Conservation (phyloP, 2,888 invertebrate genomes). For the Pinctada fucata region DNA sequence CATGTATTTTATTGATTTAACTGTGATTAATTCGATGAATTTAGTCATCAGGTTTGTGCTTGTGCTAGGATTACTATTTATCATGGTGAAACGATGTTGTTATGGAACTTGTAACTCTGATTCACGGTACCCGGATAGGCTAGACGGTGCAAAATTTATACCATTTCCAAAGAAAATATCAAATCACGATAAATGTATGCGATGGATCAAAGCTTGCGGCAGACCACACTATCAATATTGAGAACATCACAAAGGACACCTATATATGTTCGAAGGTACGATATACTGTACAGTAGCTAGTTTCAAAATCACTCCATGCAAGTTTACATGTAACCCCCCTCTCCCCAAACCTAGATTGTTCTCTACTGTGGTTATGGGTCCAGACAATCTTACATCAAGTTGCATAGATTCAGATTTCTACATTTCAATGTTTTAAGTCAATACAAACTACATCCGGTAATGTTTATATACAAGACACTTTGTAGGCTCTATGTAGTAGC, state of each 20-base stretch:
- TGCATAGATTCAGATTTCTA: not conserved
- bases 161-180: not conserved
- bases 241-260: not conserved
- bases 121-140: not conserved
- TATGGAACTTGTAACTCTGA: not conserved
- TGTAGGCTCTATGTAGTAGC: too few relatives aligned
- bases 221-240: not conserved
- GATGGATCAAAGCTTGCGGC: not conserved
- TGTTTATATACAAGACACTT: too few relatives aligned
- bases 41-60: not conserved
- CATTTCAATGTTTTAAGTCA: not conserved
- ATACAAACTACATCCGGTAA: not conserved
- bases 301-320: too few relatives aligned
- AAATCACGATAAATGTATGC: not conserved
- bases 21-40: not conserved
- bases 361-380: not conserved
- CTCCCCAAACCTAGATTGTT: not conserved
- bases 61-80: not conserved
- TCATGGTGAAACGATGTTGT: conserved; percentile 1
- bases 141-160: not conserved
- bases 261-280: not conserved
- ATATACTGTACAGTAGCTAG: not conserved
- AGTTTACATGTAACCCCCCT: not conserved
- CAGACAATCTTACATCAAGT: not conserved
- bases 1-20: not conserved